phyloP scores from a whole-genome alignment of 2,113 vertebrate genomes.

The Aptenodytes patagonicus region DNA sequence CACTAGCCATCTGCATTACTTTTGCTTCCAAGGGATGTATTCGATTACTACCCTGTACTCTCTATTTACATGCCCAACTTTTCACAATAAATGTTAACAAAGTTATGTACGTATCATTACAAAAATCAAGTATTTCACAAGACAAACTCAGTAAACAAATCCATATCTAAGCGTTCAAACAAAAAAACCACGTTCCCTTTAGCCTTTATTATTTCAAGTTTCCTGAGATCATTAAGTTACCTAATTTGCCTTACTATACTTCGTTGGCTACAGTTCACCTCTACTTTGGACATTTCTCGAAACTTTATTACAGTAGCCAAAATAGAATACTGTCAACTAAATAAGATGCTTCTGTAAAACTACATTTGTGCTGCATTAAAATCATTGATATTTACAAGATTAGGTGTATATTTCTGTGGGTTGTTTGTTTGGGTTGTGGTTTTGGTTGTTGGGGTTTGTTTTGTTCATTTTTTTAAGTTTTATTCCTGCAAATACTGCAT shows the following conservation, averaged over 20 bases:
- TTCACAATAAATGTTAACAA: not conserved
- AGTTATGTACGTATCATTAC: rapidly evolving
- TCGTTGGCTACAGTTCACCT: not conserved
- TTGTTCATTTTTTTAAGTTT: not conserved
- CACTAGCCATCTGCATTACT: not conserved
- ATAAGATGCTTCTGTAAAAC: not conserved
- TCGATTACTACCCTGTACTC: not conserved
- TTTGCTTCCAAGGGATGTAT: not conserved
- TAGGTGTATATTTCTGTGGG: not conserved
- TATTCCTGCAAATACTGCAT: not conserved
- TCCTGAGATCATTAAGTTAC: not conserved
- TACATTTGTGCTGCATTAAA: not conserved
- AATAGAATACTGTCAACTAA: not conserved
- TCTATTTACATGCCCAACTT: not conserved
- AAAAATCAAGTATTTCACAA: not conserved
- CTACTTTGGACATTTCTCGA: not conserved
- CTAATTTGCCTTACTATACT: not conserved
- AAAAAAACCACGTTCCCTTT: not conserved
- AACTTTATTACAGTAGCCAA: not conserved
- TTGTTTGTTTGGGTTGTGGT: not conserved
- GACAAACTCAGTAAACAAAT: not conserved
- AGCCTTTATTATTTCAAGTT: not conserved
- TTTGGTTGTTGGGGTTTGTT: too few relatives aligned
- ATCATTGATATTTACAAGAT: not conserved
- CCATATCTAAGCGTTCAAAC: rapidly evolving